These are phyloP conservation scores for Anas capensis DNA, from an alignment of 2,797 vertebrate genomes.

Conservation along the genomic window DNA sequence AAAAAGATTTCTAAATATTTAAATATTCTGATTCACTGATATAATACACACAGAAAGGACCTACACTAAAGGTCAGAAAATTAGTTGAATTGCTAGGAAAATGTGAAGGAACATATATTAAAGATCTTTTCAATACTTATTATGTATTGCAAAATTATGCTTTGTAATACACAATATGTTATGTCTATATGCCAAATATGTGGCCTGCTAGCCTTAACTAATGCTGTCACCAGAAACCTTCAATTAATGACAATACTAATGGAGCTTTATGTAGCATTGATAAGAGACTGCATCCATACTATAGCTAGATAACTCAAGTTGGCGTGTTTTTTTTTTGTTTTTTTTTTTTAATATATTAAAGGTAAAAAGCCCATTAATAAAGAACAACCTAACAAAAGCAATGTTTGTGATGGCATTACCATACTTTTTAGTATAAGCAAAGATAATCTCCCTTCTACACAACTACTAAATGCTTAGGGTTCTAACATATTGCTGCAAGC, in stretches of 20 bases:
- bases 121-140: background rate
- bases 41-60: fast-evolving
- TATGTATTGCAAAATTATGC: background rate
- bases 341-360: background rate
- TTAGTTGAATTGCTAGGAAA: background rate
- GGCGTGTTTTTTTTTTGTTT: fast-evolving
- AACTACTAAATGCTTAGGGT: constrained; percentile 71
- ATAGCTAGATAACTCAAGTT: constrained; percentile 18
- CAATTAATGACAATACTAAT: constrained; percentile 53
- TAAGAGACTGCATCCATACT: constrained; percentile 21
- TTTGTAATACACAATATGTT: too few relatives aligned
- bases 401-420: constrained; percentile 19
- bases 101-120: background rate
- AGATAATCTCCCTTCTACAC: constrained; percentile 63
- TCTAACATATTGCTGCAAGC: constrained; percentile 77
- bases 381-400: constrained; percentile 60
- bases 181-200: background rate
- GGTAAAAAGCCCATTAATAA: constrained; percentile 59
- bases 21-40: background rate
- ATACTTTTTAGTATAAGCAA: constrained; percentile 45
- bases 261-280: constrained; percentile 38
- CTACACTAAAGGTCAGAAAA: background rate
- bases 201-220: background rate
- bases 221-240: constrained; percentile 37
- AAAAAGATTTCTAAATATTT: background rate